Conservation (phyloP, 2,888 invertebrate genomes). For the Caenorhabditis zanzibari region DNA sequence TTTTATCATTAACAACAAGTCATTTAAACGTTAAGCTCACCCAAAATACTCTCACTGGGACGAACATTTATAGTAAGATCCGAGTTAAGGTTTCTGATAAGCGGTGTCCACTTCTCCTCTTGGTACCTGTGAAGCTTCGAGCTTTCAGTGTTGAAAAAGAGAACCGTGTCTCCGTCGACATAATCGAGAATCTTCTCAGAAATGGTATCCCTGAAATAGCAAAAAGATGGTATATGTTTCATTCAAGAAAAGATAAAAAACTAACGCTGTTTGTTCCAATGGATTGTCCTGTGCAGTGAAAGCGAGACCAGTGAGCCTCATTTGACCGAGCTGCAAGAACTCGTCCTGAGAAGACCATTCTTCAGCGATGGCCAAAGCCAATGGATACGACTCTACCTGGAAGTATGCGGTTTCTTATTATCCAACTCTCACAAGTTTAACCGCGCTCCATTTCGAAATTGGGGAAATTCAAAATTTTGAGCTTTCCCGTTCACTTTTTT, state of each 20-base stretch:
- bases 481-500: too few relatives aligned
- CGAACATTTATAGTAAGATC: constrained; percentile 69
- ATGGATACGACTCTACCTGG: constrained; percentile 87
- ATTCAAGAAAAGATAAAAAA: not conserved
- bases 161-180: constrained; percentile 85
- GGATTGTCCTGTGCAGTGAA: constrained; percentile 96
- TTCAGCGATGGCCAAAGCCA: constrained; percentile 94
- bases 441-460: too few relatives aligned
- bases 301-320: constrained; percentile 90
- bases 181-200: constrained; percentile 88
- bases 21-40: constrained; percentile 33
- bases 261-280: constrained; percentile 87
- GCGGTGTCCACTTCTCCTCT: constrained; percentile 91
- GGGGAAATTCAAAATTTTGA: too few relatives aligned
- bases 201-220: constrained; percentile 76
- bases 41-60: constrained; percentile 67
- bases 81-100: constrained; percentile 85
- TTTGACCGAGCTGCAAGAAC: constrained; percentile 77
- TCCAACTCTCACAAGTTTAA: too few relatives aligned
- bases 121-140: constrained; percentile 88
- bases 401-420: constrained; percentile 37
- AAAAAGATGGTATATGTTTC: not conserved
- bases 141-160: constrained; percentile 86
- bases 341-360: constrained; percentile 95
- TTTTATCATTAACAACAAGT: too few relatives aligned